These are phyloP conservation scores for Lucilia sericata DNA, from an alignment of 1,140 invertebrate species.

Conservation along the genomic window DNA sequence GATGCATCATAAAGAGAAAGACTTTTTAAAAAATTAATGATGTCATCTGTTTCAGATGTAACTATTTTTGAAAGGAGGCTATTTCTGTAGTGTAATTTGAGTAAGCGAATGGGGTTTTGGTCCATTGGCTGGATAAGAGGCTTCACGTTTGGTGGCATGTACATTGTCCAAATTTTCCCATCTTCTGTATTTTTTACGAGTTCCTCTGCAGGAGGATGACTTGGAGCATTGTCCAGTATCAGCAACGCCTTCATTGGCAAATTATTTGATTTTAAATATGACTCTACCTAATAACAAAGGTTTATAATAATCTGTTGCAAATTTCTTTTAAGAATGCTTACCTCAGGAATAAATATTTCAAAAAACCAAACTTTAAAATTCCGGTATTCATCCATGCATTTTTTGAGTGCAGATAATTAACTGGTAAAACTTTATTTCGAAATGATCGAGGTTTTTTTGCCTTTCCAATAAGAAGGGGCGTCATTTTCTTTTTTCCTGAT, in stretches of 20 bases:
- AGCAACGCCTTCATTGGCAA: constrained; percentile 62
- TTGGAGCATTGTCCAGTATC: too few species aligned
- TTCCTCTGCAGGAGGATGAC: constrained; percentile 46
- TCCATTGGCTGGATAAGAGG: constrained; percentile 70
- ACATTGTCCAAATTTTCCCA: too few species aligned
- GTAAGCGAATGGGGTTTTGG: too few species aligned
- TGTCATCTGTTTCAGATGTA: not conserved
- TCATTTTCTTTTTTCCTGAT: too few species aligned
- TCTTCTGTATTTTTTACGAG: constrained; percentile 45
- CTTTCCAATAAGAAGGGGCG: too few species aligned
- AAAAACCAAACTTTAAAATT: constrained; percentile 64
- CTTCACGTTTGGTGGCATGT: constrained; percentile 69
- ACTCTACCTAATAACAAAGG: constrained; percentile 41
- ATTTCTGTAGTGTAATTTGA: too few species aligned
- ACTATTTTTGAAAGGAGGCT: not conserved
- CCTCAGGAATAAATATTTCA: constrained; percentile 56
- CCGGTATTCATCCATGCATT: constrained; percentile 59
- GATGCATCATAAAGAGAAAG: constrained; percentile 41
- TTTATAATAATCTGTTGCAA: not conserved
- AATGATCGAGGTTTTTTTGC: too few species aligned
- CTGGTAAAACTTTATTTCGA: too few species aligned
- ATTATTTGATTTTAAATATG: constrained; percentile 54
- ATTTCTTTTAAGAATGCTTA: constrained; percentile 44
- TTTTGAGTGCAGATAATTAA: too few species aligned
- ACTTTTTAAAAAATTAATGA: too few species aligned